Base-by-base conservation (phyloP, 1,140 invertebrate species). In the Drosophila truncata region DNA sequence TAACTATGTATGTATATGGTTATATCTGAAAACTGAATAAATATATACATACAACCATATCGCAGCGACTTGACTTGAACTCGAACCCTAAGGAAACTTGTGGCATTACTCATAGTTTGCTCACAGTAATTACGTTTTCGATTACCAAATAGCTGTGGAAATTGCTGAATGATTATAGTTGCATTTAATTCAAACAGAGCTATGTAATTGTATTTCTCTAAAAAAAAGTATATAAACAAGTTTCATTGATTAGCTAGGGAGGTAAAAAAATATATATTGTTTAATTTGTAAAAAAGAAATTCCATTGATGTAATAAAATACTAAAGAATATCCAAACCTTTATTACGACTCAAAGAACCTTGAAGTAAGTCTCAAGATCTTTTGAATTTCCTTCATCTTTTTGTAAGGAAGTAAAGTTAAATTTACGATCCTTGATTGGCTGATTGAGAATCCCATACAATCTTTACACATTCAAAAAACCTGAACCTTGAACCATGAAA, bases 41-140 rank as follows among this genome's bases (percentile, higher is more conserved):
- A 63, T 41, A 59, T 55, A n/a, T 27, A 61, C 16, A n/a, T 27
- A 61, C 16, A n/a, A 20, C 8, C 27, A 20, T 42, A 70, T 37
- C 10, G 20, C 13, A 46, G 14, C 58, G 16, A 66, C n/a, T 33
- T 62, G 37, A 57, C 16, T 57, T 57, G 46, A 67, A 67, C 47
- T 46, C 27, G 41, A 71, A 71, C 27, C 65, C 39, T 37, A 57
- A 71, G 31, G 35, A 37, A 71, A 35, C 20, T 44, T 18, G 23
- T 25, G 23, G 57, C 35, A 71, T 71, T 73, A 73, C 52, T 72
- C 54, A 60, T 59, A 60, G 55, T 59, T 72, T 71, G 52, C n/a
- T 3, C 20, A 18, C 8, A 33, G 25, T n/a, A 52, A 62, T 63
- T 39, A 55, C 33, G 52, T 25, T 55, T 31, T 42, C 29, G 62